These are phyloP conservation scores for Hermaeophaga mercurialis DNA, from an alignment of 2,888 invertebrate genomes.

Conservation along the genomic window DNA sequence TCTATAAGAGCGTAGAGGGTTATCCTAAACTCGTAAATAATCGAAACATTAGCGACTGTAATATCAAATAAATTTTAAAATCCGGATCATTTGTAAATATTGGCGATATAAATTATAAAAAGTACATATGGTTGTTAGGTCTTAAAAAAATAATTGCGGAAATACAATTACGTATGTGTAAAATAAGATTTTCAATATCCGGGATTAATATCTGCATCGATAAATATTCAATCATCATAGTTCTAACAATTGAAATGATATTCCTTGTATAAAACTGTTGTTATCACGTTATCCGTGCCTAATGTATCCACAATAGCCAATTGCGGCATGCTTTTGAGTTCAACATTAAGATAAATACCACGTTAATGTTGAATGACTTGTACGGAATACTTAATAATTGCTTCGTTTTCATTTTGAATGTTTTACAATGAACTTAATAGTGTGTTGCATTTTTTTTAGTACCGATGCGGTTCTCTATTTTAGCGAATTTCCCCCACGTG, in stretches of 20 bases:
- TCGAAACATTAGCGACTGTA: too few species aligned
- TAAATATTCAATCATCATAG: slow-evolving; percentile 18
- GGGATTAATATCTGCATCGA: neutral
- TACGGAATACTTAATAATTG: slow-evolving; percentile 3
- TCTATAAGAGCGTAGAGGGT: too few species aligned
- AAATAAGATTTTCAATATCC: slow-evolving; percentile 3
- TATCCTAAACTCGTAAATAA: too few species aligned
- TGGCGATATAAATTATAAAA: too few species aligned
- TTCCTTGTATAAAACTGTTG: slow-evolving; percentile 39
- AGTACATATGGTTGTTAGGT: too few species aligned
- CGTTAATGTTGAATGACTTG: slow-evolving; percentile 21
- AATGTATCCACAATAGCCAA: slow-evolving; percentile 45
- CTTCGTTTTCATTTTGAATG: slow-evolving; percentile 1
- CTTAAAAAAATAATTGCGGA: too few species aligned
- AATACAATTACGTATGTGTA: too few species aligned
- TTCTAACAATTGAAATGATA: slow-evolving; percentile 26
- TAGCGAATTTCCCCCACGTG: too few species aligned
- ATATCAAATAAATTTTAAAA: too few species aligned
- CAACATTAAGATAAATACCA: slow-evolving; percentile 33
- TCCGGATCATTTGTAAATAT: too few species aligned
- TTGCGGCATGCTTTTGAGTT: slow-evolving; percentile 41
- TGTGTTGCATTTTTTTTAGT: neutral
- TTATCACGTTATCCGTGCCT: slow-evolving; percentile 43
- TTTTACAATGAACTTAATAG: neutral
- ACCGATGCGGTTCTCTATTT: too few species aligned